Evolutionary conservation across 2,113 vertebrate species (phyloP), one percentile per base, ranked within the genome.

Genomic region (Cranoglanis bouderius): DNA sequence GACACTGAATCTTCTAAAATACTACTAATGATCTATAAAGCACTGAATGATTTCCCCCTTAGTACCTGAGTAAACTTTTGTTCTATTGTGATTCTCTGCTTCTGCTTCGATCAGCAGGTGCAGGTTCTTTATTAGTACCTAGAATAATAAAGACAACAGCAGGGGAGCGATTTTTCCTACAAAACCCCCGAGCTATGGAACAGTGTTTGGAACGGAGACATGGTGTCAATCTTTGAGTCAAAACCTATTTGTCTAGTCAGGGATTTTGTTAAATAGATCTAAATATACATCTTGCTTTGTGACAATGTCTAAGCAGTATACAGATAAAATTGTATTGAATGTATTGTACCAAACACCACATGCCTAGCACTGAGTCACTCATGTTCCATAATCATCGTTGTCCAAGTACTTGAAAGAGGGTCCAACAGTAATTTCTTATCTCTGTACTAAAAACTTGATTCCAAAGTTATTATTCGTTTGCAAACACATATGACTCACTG

Each of bases 401-500:
- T 67, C 63, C n/a, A 67, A 67, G 35, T 49, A 49, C 24, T 77
- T 77, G 7, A 77, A 46, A 19, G 3, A 40, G 35, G 10, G 72
- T 75, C 72, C 72, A 46, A 26, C 21, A 16, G 26, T 29, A 51
- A 51, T 51, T 49, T 6, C 26, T 74, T 74, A 40, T 43, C 35
- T 40, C 0, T 2, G 9, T 74, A 24, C 19, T 74, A 40, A 74
- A 21, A 74, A 18, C 4, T 18, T 70, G 32, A 78, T 78, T 78
- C 29, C 43, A 49, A 29, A 78, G 14, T 26, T 43, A 49, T 49
- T 29, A 49, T 78, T 88, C 46, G 40, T 78, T 84, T 78, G 61
- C 35, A 63, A n/a, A 19, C 72, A 84, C 61, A 32, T 72, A 87
- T 84, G 81, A 87, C 72, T 85, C 88, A 61, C 46, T 46, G 29